Base-by-base conservation (phyloP, 2,888 invertebrate genomes). In the Tuta absoluta region DNA sequence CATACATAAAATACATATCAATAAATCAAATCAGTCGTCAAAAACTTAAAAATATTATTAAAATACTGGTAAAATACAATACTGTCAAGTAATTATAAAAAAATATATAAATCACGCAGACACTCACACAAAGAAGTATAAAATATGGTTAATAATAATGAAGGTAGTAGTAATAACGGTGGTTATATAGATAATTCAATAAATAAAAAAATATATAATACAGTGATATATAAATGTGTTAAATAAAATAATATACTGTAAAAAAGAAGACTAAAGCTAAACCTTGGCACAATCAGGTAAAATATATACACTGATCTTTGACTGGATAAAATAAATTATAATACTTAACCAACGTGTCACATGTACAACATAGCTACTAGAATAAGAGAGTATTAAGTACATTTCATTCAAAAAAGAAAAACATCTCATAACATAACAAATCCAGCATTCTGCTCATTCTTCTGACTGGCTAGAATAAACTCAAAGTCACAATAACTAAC, bases 1-100 rank as follows among this genome's bases (percentile, higher is more conserved):
- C 61, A 65, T 45, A 64, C 49, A 69, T 66, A 68, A 24, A 69
- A 71, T 73, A 75, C 37, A 72, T 66, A 74, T 60, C 71, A 70
- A 37, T 56, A 66, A 69, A 70, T 60, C 48, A 66, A 56, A 65
- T 66, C 66, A 64, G 66, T 67, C 65, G 41, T 53, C 41, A 63
- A 51, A 38, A 64, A 67, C 66, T 65, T 65, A 65, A 65, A 68
- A 63, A 49, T 64, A 68, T 59, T 66, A 63, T 65, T 51, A 60
- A 37, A 61, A 63, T 61, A 65, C 51, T 45, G 57, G 53, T 63
- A 51, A 49, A 51, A 70, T 67, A 67, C 60, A 67, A 65, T 70
- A 68, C 68, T 65, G 65, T 65, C 66, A 65, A 71, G 65, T 67
- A 67, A 56, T 10, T 17, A 56, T 8, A 28, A 11, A 23, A 21